Conservation (phyloP, 2,113 vertebrate species). For the Ctenodactylus gundi region DNA sequence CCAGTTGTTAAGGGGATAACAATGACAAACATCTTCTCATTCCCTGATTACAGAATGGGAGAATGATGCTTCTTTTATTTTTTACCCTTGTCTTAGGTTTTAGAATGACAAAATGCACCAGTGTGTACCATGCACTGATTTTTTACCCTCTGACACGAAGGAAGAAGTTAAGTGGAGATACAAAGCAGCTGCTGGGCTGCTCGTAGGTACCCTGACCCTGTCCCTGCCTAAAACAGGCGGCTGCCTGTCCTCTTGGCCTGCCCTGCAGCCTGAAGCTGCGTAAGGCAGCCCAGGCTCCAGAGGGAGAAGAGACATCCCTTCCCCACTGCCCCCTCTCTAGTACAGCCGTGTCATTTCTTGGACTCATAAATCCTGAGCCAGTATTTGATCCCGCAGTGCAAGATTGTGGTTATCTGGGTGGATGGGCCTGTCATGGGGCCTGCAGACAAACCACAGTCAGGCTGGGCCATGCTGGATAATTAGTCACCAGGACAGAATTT, state of each 20-base stretch:
- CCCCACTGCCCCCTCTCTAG: neutral
- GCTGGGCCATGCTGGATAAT: slow-evolving; percentile 65
- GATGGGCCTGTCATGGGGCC: slow-evolving; percentile 81
- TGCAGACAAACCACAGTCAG: slow-evolving; percentile 83
- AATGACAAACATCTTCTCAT: slow-evolving; percentile 45
- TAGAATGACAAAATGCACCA: slow-evolving; percentile 83
- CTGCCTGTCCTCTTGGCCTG: slow-evolving; percentile 75
- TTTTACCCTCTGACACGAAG: slow-evolving; percentile 81
- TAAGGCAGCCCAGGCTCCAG: slow-evolving; percentile 19
- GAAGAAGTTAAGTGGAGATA: slow-evolving; percentile 82
- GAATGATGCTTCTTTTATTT: slow-evolving; percentile 67
- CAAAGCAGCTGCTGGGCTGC: slow-evolving; percentile 83
- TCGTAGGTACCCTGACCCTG: slow-evolving; percentile 81
- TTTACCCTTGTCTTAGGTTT: slow-evolving; percentile 74
- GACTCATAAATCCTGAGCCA: slow-evolving; percentile 85
- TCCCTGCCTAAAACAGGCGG: slow-evolving; percentile 79
- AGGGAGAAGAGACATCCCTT: neutral
- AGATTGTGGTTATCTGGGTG: slow-evolving; percentile 86
- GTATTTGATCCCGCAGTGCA: slow-evolving; percentile 87
- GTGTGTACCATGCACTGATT: slow-evolving; percentile 82
- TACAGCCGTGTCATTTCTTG: slow-evolving; percentile 82
- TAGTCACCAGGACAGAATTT: slow-evolving; percentile 78
- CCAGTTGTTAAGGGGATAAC: slow-evolving; percentile 18
- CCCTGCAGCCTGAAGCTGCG: slow-evolving; percentile 53
- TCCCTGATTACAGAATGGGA: slow-evolving; percentile 18